phyloP scores from a whole-genome alignment of 2,113 vertebrate species.

The Canis aureus region DNA sequence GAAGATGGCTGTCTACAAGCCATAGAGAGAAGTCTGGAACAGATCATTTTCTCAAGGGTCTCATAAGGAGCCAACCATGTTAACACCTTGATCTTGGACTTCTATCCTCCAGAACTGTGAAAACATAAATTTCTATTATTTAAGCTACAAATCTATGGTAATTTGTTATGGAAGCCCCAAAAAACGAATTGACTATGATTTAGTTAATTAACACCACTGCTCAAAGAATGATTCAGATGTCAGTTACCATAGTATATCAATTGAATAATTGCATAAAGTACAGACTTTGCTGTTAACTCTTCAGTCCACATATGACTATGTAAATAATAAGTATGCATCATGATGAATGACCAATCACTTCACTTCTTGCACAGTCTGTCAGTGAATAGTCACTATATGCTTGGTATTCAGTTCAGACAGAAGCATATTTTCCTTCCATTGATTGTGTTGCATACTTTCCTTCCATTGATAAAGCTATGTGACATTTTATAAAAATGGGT shows the following conservation, averaged over 20 bases:
- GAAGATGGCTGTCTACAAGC: not conserved
- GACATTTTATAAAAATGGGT: not conserved
- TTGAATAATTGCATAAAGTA: not conserved
- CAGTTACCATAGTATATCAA: not conserved
- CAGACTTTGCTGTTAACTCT: not conserved
- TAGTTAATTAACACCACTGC: not conserved
- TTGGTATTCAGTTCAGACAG: not conserved
- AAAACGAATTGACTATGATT: not conserved
- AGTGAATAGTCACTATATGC: not conserved
- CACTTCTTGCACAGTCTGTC: not conserved
- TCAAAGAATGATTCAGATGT: not conserved
- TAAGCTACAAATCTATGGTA: constrained; percentile 13
- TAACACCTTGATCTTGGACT: not conserved
- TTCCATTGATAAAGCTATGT: not conserved
- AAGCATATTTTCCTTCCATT: not conserved
- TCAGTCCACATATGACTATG: not conserved
- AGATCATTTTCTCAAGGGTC: not conserved
- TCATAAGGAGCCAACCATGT: not conserved
- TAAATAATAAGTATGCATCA: not conserved
- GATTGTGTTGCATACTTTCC: not conserved
- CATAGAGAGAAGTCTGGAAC: not conserved
- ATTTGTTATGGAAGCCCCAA: not conserved
- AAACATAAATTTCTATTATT: not conserved
- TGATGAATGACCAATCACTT: not conserved
- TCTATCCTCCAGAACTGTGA: not conserved